Evolutionary conservation across 2,797 vertebrate genomes (phyloP).

Genomic region (Neopelma chrysocephalum): DNA sequence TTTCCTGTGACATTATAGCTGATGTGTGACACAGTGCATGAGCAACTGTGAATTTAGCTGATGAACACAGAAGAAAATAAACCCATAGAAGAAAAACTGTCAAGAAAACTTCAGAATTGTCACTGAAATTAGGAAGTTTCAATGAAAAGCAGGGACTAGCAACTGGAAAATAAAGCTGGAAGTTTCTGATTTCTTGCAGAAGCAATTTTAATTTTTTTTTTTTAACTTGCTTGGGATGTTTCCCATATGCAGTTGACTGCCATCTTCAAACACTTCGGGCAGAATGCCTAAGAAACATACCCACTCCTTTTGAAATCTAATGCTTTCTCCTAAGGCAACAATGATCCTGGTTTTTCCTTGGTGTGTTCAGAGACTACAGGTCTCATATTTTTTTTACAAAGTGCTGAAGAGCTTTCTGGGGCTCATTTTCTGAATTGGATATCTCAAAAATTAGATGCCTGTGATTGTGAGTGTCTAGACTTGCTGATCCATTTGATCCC

Average conservation of each 20-base stretch:
- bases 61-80: background rate
- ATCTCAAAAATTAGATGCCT: background rate
- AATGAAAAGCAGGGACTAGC: background rate
- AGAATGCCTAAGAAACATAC: background rate
- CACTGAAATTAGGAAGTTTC: background rate
- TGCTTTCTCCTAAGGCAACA: accelerated
- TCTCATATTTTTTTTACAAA: background rate
- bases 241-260: background rate
- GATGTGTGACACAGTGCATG: background rate
- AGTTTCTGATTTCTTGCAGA: background rate
- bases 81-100: background rate
- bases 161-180: background rate
- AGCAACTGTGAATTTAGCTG: background rate
- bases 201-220: background rate
- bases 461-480: background rate
- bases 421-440: background rate
- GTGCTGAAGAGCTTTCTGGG: background rate
- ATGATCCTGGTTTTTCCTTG: background rate
- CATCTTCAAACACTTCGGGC: background rate
- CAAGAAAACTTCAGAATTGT: background rate
- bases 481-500: background rate
- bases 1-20: background rate
- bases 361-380: background rate
- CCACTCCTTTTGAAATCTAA: background rate
- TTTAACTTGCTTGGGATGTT: background rate